These are phyloP conservation scores for Bagarius yarrelli DNA, from an alignment of 2,113 vertebrate genomes.

Conservation along the genomic window DNA sequence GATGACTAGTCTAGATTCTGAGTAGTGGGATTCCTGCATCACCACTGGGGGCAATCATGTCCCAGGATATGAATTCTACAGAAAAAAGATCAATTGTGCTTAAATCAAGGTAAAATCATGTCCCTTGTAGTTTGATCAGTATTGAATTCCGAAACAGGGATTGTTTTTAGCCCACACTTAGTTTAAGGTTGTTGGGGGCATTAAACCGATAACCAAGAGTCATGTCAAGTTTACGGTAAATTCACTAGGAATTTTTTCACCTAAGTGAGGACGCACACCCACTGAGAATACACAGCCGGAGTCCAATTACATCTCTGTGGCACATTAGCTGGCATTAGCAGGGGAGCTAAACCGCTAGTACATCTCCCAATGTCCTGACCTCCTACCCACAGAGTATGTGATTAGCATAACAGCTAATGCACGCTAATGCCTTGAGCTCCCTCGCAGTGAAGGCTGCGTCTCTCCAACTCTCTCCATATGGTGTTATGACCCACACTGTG, in stretches of 20 bases:
- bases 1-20: too few relatives aligned
- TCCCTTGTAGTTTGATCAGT: neutral
- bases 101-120: neutral
- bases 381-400: slow-evolving; percentile 62
- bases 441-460: slow-evolving; percentile 25
- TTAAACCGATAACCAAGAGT: neutral
- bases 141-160: neutral
- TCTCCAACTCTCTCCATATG: slow-evolving; percentile 21
- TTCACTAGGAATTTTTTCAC: neutral
- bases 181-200: neutral
- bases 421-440: slow-evolving; percentile 55
- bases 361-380: slow-evolving; percentile 53
- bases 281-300: slow-evolving; percentile 54
- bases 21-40: neutral
- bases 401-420: slow-evolving; percentile 63
- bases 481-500: slow-evolving; percentile 28
- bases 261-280: slow-evolving; percentile 37
- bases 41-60: neutral
- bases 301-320: slow-evolving; percentile 68
- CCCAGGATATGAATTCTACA: neutral
- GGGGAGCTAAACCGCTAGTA: slow-evolving; percentile 59
- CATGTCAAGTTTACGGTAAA: neutral
- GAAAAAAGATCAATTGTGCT: neutral
- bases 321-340: slow-evolving; percentile 69
- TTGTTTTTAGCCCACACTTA: neutral